Base-by-base conservation (phyloP, 2,888 invertebrate species). In the Trisateles emortualis region DNA sequence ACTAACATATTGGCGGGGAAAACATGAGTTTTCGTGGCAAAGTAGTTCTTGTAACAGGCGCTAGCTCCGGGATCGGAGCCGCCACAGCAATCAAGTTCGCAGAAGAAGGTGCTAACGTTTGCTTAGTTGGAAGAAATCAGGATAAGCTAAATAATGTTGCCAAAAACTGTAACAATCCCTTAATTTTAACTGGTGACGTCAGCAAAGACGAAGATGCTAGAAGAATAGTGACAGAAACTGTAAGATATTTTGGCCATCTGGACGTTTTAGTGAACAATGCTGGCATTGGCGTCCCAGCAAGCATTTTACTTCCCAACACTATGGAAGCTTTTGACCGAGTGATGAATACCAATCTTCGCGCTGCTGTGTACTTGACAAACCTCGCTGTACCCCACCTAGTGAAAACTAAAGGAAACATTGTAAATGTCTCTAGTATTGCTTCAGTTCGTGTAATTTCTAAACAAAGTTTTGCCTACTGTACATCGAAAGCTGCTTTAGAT, bases 61-160 rank as follows among this genome's bases (percentile, higher is more conserved):
- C 73, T 9, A 74, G 73, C 16, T 66, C 74, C 0, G 75, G 74
- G 0, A 75, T 76, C 9, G 75, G 75, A 8, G 22, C 72, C 6
- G 64, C 64, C 2, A 59, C 59, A 8, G 68, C 68, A 10, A 35
- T 50, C 2, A 45, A 54, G 8, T 73, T 73, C 24, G 55, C 70
- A 1, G 43, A 53, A 5, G 70, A 67, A 59, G 70, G 66, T 3
- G 74, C 71, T 4, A 26, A 49, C 11, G 63, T 76, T 0, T 57
- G 61, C 3, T 44, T 76, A 33, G 65, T 74, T 4, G 74, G 63
- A 13, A 64, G 69, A 41, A 72, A 78, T 26, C 43, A 49, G 19
- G 45, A 43, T 0, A 74, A 71, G 44, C 68, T 76, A 1, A 30
- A 24, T 8, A 36, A 35, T 1, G 56, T 56, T n/a, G 47, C 51